These are phyloP conservation scores for Drosophila fungiperda DNA, from an alignment of 2,888 invertebrate genomes.

Conservation along the genomic window DNA sequence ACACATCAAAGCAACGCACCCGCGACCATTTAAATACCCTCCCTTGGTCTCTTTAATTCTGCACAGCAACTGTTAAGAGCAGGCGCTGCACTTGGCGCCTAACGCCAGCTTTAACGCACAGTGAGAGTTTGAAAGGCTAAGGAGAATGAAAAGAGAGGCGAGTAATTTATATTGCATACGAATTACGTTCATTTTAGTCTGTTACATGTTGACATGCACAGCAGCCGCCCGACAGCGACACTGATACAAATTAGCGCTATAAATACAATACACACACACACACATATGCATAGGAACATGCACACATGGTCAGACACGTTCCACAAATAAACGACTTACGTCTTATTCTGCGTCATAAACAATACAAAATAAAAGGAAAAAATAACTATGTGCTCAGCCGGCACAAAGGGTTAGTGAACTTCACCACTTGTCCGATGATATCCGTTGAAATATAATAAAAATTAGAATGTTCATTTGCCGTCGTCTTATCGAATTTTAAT, in stretches of 20 bases:
- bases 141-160: conserved; percentile 19
- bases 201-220: conserved; percentile 70
- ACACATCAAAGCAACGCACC: conserved; percentile 45
- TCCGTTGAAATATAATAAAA: conserved; percentile 37
- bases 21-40: conserved; percentile 8
- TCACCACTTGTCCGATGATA: conserved; percentile 27
- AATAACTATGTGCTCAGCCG: conserved; percentile 2
- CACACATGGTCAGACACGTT: conserved; percentile 33
- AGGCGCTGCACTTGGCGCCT: conserved; percentile 64
- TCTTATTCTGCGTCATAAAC: conserved; percentile 56
- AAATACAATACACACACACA: conserved; percentile 58
- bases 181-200: conserved; percentile 75
- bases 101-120: conserved; percentile 20
- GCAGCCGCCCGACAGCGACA: conserved; percentile 25
- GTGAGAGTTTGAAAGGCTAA: conserved; percentile 5
- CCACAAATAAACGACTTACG: conserved; percentile 37
- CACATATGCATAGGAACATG: conserved; percentile 10
- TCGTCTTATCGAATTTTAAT: conserved; percentile 45
- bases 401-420: conserved; percentile 66
- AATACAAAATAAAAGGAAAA: conserved; percentile 18
- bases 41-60: neutral
- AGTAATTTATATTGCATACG: conserved; percentile 73
- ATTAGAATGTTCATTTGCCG: conserved; percentile 70
- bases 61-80: conserved; percentile 9
- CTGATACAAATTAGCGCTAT: conserved; percentile 75